phyloP scores from a whole-genome alignment of 2,888 invertebrate species.

The Pheosia gnoma region DNA sequence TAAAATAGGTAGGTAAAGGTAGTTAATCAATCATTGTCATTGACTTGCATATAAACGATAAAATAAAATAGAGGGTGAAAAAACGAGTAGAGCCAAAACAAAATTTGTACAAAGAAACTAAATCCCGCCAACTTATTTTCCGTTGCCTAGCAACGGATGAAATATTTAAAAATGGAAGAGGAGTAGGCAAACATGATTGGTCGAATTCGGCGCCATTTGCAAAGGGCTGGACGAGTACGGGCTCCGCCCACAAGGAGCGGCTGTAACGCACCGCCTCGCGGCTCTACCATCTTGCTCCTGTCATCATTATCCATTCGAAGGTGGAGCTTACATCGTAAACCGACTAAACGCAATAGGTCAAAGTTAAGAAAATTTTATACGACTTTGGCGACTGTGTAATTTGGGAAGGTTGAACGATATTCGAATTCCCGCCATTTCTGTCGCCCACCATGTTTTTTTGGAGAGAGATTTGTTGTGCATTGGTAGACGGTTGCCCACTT shows the following conservation, averaged over 20 bases:
- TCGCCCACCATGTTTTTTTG: slow-evolving; percentile 10
- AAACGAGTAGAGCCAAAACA: background rate
- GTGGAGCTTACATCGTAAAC: slow-evolving; percentile 54
- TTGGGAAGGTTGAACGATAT: slow-evolving; percentile 18
- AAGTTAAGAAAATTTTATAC: slow-evolving; percentile 10
- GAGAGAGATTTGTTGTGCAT: background rate
- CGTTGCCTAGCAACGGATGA: slow-evolving; percentile 46
- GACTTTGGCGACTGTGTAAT: slow-evolving; percentile 15
- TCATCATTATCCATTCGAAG: slow-evolving; percentile 52
- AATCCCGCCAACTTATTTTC: slow-evolving; percentile 24
- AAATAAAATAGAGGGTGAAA: too few relatives aligned
- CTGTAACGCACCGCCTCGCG: slow-evolving; percentile 55
- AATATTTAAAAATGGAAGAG: slow-evolving; percentile 52
- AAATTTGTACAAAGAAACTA: slow-evolving; percentile 1
- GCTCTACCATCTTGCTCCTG: slow-evolving; percentile 67
- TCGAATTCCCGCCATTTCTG: slow-evolving; percentile 13
- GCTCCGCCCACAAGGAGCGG: slow-evolving; percentile 66
- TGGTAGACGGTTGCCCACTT: background rate
- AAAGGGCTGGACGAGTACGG: slow-evolving; percentile 64
- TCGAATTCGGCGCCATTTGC: slow-evolving; percentile 79
- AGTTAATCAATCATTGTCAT: too few relatives aligned
- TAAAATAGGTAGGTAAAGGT: too few relatives aligned
- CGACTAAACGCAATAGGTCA: slow-evolving; percentile 39
- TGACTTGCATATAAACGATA: too few relatives aligned
- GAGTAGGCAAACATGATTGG: slow-evolving; percentile 65